A percentile compares a stretch with the other conserved stretches of the same genome.
phyloP scores from a whole-genome alignment of 2,888 invertebrate genomes.

The Hypsopygia costalis region DNA sequence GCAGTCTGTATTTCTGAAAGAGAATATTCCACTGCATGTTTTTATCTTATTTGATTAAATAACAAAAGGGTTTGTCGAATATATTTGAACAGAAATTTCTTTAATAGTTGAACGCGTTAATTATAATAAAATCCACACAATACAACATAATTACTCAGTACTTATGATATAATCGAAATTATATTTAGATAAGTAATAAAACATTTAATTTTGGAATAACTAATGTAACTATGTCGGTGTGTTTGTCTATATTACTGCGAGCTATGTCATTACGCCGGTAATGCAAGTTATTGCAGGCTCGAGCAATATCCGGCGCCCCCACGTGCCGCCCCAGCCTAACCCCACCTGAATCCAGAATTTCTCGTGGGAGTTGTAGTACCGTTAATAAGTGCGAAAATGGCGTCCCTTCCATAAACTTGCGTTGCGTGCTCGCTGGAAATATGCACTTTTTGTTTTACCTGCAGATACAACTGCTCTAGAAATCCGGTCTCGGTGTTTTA shows the following conservation, averaged over 20 bases:
- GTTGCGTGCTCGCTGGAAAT: constrained; percentile 24
- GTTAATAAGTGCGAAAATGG: constrained; percentile 59
- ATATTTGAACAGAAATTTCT: no score
- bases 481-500: constrained; percentile 23
- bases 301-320: constrained; percentile 50
- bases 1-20: constrained; percentile 7
- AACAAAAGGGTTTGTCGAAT: not conserved
- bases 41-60: not conserved
- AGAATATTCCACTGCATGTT: not conserved
- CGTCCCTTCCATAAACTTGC: constrained; percentile 25
- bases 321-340: constrained; percentile 45
- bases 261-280: constrained; percentile 40
- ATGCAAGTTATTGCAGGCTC: constrained; percentile 30
- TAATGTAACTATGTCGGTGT: not conserved
- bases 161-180: no score
- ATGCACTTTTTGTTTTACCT: constrained; percentile 31
- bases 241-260: constrained; percentile 22
- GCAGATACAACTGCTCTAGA: constrained; percentile 25
- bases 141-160: no score
- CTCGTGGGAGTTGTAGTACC: constrained; percentile 59
- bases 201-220: no score
- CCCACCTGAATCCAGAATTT: constrained; percentile 59
- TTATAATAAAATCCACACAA: no score
- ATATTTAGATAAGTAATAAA: no score
- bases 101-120: no score